Base-by-base conservation (phyloP, 2,113 vertebrate species). In the Rutilus rutilus region DNA sequence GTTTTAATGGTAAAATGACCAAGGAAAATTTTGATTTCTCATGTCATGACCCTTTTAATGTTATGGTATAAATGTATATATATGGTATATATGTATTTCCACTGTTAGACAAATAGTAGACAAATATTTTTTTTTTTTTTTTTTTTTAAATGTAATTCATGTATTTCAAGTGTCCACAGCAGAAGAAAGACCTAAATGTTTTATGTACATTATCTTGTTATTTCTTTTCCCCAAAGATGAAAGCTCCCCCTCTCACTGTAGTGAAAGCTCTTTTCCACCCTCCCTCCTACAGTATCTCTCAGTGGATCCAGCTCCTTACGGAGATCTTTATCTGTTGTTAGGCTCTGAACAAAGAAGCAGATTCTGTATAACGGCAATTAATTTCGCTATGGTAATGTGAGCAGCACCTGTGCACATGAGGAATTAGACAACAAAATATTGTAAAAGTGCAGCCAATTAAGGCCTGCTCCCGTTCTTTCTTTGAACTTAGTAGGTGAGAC, bases 351-450 rank as follows among this genome's bases (percentile, higher is more conserved):
- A 82, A 86, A 76, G 79, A 77, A 83, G 30, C 45, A 3, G 36
- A 47, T 52, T 69, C 78, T 77, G 64, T 33, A 79, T 78, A 65
- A 74, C 19, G 4, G 71, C 64, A 87, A 89, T 89, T 87, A 79
- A 89, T 83, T 89, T 78, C 2, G 52, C 79, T 84, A 78, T 60
- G 75, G 75, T 89, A 89, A 88, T 89, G 90, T 3, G 11, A 82
- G 87, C 89, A 89, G 87, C 89, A 92, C 90, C 90, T 92, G 88
- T 86, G 86, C 62, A 82, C 39, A 73, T 73, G 65, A 91, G 80
- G 84, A 91, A 86, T 93, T 92, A 93, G 83, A 90, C 59, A 84
- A 89, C 87, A 91, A 93, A 92, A 90, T 89, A 90, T 90, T 89
- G 86, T 89, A 90, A 91, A 90, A 89, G 85, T 84, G 6, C 75